Conservation (phyloP, 2,797 vertebrate species). For the Phoeniculus purpureus region DNA sequence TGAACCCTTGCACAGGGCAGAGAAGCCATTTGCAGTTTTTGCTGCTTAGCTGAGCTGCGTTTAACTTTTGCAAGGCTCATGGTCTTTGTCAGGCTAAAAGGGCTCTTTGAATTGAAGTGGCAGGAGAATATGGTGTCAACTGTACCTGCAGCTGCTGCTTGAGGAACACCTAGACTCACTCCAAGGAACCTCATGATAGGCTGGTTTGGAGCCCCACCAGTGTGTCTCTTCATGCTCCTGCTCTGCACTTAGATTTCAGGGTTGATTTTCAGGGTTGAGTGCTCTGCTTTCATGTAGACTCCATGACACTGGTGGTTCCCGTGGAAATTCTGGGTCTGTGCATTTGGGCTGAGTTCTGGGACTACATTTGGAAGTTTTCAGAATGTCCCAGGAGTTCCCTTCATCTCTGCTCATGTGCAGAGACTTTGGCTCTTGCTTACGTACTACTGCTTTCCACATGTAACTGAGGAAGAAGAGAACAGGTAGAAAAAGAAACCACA, state of each 20-base stretch:
- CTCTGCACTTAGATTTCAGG: neutral
- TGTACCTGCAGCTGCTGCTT: neutral
- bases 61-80: neutral
- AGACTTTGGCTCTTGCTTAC: neutral
- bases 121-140: neutral
- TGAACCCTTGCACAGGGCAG: neutral
- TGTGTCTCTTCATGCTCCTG: neutral
- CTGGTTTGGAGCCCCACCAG: neutral
- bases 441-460: neutral
- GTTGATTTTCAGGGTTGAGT: neutral
- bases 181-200: neutral
- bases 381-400: neutral
- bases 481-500: neutral
- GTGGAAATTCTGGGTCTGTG: neutral
- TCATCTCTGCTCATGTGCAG: neutral
- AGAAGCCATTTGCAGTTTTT: neutral
- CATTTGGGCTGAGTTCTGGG: neutral
- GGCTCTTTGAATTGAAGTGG: neutral
- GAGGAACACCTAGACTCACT: neutral
- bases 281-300: neutral
- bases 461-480: neutral
- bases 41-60: neutral
- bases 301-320: neutral
- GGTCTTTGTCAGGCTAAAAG: neutral
- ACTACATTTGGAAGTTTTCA: conserved; percentile 33